Evolutionary conservation across 2,888 invertebrate genomes (phyloP).

Genomic region (Eupithecia inturbata): DNA sequence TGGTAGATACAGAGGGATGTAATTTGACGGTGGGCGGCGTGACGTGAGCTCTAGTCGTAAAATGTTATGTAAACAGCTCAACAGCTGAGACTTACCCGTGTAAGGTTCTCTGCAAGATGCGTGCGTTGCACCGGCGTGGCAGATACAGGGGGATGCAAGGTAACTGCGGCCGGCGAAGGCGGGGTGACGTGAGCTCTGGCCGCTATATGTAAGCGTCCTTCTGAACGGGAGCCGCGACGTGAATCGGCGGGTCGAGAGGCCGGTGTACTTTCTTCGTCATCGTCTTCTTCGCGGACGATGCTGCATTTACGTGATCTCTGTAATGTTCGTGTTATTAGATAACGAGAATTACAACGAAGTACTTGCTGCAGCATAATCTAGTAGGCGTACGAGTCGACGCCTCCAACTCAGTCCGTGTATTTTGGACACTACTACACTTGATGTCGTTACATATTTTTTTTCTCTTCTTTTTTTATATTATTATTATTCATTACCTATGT

Average conservation of each 20-base stretch:
- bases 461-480: no score
- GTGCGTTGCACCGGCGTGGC: slow-evolving; percentile 60
- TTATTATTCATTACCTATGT: no score
- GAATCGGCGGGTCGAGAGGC: slow-evolving; percentile 82
- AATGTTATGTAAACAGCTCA: slow-evolving; percentile 75
- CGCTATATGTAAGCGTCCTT: slow-evolving; percentile 89
- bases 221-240: slow-evolving; percentile 90
- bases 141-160: neutral
- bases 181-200: slow-evolving; percentile 86
- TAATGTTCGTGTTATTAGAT: neutral
- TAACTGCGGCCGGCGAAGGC: slow-evolving; percentile 76
- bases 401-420: no score
- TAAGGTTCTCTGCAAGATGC: slow-evolving; percentile 85
- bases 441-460: no score
- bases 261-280: slow-evolving; percentile 89
- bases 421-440: no score
- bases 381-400: no score
- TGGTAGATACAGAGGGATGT: neutral
- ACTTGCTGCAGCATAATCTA: no score
- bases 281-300: slow-evolving; percentile 96
- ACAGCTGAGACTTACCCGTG: slow-evolving; percentile 59
- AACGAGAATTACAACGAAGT: neutral
- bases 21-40: slow-evolving; percentile 71
- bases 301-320: slow-evolving; percentile 93
- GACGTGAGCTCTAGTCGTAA: slow-evolving; percentile 86